Conservation (phyloP, 2,113 vertebrate genomes). For the Empidonax traillii region DNA sequence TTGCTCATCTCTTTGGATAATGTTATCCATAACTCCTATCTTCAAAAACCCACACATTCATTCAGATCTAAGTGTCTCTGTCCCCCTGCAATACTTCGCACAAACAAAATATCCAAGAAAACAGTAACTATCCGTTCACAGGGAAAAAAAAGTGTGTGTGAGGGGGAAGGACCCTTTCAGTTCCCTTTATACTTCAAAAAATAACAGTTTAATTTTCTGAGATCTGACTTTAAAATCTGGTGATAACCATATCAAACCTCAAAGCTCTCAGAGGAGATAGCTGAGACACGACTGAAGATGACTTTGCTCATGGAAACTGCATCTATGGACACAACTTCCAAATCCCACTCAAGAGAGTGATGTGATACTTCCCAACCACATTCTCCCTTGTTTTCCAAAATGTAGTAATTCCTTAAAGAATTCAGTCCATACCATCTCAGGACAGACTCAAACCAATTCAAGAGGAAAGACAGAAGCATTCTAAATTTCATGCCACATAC, state of each 20-base stretch:
- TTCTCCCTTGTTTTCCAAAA: background rate
- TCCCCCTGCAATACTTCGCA: background rate
- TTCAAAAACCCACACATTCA: background rate
- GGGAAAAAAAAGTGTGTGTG: too few relatives aligned
- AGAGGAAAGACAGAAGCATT: background rate
- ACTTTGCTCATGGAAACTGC: background rate
- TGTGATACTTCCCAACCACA: background rate
- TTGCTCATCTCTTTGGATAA: background rate
- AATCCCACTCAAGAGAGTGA: background rate
- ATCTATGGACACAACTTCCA: background rate
- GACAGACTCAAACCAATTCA: background rate
- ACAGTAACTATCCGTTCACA: background rate
- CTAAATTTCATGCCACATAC: rapidly evolving
- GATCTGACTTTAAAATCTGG: background rate
- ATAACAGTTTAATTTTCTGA: background rate
- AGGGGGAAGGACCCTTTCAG: background rate
- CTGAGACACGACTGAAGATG: background rate
- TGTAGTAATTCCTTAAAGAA: background rate
- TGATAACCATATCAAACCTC: background rate
- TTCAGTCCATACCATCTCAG: background rate
- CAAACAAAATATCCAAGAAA: background rate
- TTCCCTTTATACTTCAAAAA: background rate
- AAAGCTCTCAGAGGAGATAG: background rate
- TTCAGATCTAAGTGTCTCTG: background rate
- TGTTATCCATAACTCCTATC: background rate